Base-by-base conservation (phyloP, 2,797 vertebrate genomes). In the Molossus alvarezi region DNA sequence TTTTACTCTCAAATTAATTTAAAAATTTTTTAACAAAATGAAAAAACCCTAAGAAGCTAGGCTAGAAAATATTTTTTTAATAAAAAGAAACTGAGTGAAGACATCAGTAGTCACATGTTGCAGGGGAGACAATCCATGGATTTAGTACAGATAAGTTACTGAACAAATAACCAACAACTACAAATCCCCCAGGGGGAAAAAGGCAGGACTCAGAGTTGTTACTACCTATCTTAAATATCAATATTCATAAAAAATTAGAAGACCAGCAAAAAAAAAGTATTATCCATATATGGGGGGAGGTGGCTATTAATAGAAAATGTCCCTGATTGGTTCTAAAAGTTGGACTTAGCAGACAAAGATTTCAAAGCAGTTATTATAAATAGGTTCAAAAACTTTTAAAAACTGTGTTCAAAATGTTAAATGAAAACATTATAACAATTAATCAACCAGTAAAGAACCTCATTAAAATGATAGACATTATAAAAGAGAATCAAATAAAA, bases 361-460 rank as follows among this genome's bases (percentile, higher is more conserved):
- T 64, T 90, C n/a, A 88, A 77, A 81, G 57, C 27, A 67, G 55
- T 14, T 76, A 37, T 41, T 69, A 65, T 18, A 93, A 45, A 73
- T 67, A 79, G 37, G 20, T 41, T 84, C 33, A 58, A 77, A 90
- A 64, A 71, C 1, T 18, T 75, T 82, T 90, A 71, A 89, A 96
- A 94, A 69, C 0, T 1, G 21, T 37, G 21, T 65, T 80, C 48
- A 53, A 94, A 82, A 85, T 51, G 45, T 33, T 92, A 81, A 95
- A 88, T 13, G 27, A 83, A 92, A 89, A 65, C 13, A 58, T 29
- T n/a, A 79, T 60, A 37, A 69, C 25, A 85, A 84, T 58, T 60
- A 79, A 9, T 58, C 9, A 71, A 60, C 13, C 45, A 83, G 84
- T 6, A 65, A 18, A 81, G 17, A 89, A 72, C 29, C 51, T 76